A percentile compares a stretch with the other conserved stretches of the same genome.
phyloP scores from a whole-genome alignment of 2,113 vertebrate species.

The Athene noctua region DNA sequence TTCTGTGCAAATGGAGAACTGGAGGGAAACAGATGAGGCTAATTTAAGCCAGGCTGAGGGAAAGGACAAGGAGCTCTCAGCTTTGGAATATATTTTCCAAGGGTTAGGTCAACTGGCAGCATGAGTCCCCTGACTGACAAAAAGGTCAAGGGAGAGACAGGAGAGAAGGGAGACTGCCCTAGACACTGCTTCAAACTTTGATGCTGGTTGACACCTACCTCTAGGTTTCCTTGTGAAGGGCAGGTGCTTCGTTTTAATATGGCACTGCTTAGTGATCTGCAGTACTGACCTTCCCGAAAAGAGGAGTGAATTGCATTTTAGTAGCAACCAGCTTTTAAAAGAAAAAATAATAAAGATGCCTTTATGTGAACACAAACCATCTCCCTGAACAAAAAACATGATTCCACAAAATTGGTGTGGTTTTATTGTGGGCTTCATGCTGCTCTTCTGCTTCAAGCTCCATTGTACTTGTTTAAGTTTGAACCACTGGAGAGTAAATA shows the following conservation, averaged over 20 bases:
- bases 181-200: not conserved
- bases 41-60: not conserved
- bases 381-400: not conserved
- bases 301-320: not conserved
- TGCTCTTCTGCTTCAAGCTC: not conserved
- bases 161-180: not conserved
- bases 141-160: not conserved
- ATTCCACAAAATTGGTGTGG: not conserved
- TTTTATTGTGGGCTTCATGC: not conserved
- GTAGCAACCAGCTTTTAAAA: not conserved
- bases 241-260: not conserved
- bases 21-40: not conserved
- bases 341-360: not conserved
- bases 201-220: not conserved
- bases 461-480: not conserved
- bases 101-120: not conserved
- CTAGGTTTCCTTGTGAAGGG: not conserved
- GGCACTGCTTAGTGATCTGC: not conserved
- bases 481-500: not conserved
- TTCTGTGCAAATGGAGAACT: not conserved
- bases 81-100: not conserved
- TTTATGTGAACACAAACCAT: not conserved
- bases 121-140: not conserved
- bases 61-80: not conserved
- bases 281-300: not conserved